Conservation (phyloP, 2,797 vertebrate species). For the Enteromius treurensis region DNA sequence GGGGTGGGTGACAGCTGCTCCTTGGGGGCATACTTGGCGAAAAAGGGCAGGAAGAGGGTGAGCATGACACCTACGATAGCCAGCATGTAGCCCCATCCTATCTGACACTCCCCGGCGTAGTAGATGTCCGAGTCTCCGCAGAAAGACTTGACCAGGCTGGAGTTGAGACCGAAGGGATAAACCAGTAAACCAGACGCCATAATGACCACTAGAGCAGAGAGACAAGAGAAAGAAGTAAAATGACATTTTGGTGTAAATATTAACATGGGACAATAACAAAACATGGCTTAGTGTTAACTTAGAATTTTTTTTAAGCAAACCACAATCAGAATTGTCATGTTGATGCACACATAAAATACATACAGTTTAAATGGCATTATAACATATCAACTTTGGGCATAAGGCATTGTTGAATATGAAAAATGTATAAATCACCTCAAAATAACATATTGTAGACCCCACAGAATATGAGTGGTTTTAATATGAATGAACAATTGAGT, state of each 20-base stretch:
- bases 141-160: constrained; percentile 87
- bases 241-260: neutral
- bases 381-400: neutral
- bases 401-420: neutral
- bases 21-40: constrained; percentile 95
- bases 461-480: neutral
- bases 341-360: neutral
- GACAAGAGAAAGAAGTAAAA: constrained; percentile 20
- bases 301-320: neutral
- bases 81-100: constrained; percentile 95
- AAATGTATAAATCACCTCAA: neutral
- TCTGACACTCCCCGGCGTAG: constrained; percentile 91
- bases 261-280: neutral
- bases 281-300: neutral
- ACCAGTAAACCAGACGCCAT: constrained; percentile 93
- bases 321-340: neutral
- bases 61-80: constrained; percentile 94
- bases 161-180: constrained; percentile 92
- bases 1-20: constrained; percentile 92
- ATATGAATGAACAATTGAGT: neutral
- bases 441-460: neutral
- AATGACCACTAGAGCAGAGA: constrained; percentile 85
- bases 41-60: constrained; percentile 94
- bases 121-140: constrained; percentile 91
- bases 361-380: neutral